phyloP scores from a whole-genome alignment of 2,888 invertebrate species.

The Apantesis nais region DNA sequence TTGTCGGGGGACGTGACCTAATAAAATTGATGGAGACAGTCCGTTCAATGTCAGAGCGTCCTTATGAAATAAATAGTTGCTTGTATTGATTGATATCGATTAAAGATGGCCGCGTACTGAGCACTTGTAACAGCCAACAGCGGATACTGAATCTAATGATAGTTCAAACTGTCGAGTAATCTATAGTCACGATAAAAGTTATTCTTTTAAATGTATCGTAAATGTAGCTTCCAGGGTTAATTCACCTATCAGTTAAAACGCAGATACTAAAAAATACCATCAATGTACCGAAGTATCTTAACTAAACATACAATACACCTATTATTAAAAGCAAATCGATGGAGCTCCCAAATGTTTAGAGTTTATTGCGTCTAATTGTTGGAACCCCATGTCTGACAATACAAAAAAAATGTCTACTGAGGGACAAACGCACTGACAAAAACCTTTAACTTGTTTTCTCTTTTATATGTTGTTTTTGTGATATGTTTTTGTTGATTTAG shows the following conservation, averaged over 20 bases:
- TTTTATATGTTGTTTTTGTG: too few relatives aligned
- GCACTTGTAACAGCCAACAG: background rate
- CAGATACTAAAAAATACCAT: background rate
- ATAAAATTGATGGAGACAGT: constrained; percentile 21
- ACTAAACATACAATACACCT: background rate
- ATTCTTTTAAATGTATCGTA: background rate
- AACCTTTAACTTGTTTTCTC: too few relatives aligned
- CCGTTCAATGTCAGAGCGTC: constrained; percentile 41
- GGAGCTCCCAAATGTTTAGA: background rate
- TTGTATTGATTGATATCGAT: constrained; percentile 37
- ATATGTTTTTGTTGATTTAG: background rate
- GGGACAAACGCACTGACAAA: background rate
- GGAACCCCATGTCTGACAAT: background rate
- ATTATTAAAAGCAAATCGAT: background rate
- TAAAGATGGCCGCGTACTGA: background rate
- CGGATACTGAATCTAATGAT: background rate
- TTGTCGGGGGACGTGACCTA: constrained; percentile 35
- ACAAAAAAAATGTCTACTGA: background rate
- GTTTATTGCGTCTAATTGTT: background rate
- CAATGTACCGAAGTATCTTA: background rate
- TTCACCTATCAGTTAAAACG: background rate
- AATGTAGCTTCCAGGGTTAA: background rate
- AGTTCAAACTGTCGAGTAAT: background rate
- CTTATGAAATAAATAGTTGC: constrained; percentile 29
- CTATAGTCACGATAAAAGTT: background rate